Base-by-base conservation (phyloP, 2,888 invertebrate genomes). In the Sarcophaga carnaria region DNA sequence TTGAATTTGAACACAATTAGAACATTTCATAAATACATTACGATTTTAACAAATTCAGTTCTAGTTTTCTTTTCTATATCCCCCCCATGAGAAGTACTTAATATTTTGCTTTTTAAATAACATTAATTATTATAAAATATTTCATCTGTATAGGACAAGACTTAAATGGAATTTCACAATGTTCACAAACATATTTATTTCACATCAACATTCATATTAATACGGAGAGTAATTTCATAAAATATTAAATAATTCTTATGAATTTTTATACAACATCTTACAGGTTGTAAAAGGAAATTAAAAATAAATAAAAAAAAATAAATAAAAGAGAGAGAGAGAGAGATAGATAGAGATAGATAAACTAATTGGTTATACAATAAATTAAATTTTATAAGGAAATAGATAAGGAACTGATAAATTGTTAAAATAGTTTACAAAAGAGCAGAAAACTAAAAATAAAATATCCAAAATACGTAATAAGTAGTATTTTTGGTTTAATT, bases 161-260 rank as follows among this genome's bases (percentile, higher is more conserved):
- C 8, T 37, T 37, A 37, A 37, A 37, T 0, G 37, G 37, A 37
- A 37, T 37, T 37, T 37, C 37, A 37, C 37, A 37, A 37, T 37
- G 37, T 37, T 37, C 37, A 37, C 37, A 54, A 54, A 54, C 17
- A 54, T 54, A 14, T 54, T 14, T 54, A 14, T 54, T 63, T 20
- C 59, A 84, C 70, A 80, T 62, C 70, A 72, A 70, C 74, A 77
- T 77, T 67, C 70, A 67, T 11, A 66, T 54, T 37, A 37, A 37
- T 14, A 54, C 25, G 14, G 37, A 77, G 27, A 67, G 67, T 22
- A 77, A 60, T 64, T 47, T 67, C 59, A 27, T 64, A 63, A 27
- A n/a, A 80, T 45, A 75, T 66, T 25, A 25, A 25, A 25, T 25
- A 25, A 25, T 25, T 25, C 25, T 25, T 72, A 64, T 22, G 17